Evolutionary conservation across 2,113 vertebrate species (phyloP).

Genomic region (Tychaedon coryphoeus): DNA sequence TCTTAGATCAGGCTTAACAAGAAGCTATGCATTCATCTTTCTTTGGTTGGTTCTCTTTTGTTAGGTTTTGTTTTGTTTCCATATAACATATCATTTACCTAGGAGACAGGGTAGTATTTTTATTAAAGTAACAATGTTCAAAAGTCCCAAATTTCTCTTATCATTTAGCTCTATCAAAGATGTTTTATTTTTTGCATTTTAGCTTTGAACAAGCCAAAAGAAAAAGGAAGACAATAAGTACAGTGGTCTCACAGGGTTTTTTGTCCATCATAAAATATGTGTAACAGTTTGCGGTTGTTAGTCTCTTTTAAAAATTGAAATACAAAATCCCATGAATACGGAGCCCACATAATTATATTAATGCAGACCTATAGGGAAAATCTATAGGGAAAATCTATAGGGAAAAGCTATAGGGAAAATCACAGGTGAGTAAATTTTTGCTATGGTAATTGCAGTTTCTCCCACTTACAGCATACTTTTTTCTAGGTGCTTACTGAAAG

Average conservation of each 20-base stretch:
- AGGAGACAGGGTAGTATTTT: not conserved
- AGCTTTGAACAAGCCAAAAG: not conserved
- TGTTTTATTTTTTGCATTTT: not conserved
- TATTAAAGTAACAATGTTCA: not conserved
- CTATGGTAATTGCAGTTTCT: not conserved
- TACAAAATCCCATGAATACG: not conserved
- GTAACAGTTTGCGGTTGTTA: not conserved
- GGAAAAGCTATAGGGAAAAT: not conserved
- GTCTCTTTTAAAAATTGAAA: not conserved
- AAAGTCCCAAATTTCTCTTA: not conserved
- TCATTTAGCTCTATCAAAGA: not conserved
- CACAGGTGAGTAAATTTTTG: not conserved
- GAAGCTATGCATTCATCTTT: not conserved
- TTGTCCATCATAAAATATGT: not conserved
- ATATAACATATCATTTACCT: not conserved
- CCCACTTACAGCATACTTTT: not conserved
- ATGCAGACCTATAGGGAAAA: not conserved
- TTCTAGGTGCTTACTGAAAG: not conserved
- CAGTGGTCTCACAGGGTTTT: not conserved
- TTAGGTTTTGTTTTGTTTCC: not conserved
- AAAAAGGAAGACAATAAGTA: not conserved
- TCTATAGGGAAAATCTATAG: not conserved
- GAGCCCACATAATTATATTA: not conserved
- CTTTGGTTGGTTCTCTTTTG: not conserved
- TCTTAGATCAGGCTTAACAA: not conserved